Conservation (phyloP, 1,140 invertebrate genomes). For the Orchesella cincta region DNA sequence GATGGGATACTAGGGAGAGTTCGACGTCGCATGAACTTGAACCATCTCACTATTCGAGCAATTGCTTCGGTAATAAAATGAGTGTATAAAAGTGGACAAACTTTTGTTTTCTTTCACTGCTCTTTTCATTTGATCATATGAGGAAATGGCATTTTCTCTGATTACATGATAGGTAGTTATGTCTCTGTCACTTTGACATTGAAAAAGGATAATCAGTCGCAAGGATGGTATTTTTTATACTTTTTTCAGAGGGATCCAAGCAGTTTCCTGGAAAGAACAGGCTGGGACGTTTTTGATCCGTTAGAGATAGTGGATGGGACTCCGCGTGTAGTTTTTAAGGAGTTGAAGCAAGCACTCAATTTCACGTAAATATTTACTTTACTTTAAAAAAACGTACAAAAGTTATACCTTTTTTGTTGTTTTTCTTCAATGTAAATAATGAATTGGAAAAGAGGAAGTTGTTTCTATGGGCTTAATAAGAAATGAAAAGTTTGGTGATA, state of each 20-base stretch:
- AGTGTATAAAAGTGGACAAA: neutral
- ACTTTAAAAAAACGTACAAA: too few relatives aligned
- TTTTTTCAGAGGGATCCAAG: neutral
- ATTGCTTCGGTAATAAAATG: neutral
- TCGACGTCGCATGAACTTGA: neutral
- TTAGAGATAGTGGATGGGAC: slow-evolving; percentile 8
- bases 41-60: neutral
- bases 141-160: too few relatives aligned
- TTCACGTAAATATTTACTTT: slow-evolving; percentile 20
- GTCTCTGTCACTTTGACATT: too few relatives aligned
- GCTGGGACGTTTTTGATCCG: neutral
- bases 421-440: too few relatives aligned
- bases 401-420: too few relatives aligned
- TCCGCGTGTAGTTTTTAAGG: neutral
- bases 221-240: too few relatives aligned
- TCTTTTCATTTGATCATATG: neutral
- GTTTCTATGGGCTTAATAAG: too few relatives aligned
- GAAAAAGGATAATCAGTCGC: too few relatives aligned
- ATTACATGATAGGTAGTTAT: too few relatives aligned
- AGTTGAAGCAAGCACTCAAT: neutral
- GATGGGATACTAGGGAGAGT: neutral
- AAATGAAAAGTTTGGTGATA: too few relatives aligned
- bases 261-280: neutral
- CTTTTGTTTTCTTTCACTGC: neutral
- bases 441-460: too few relatives aligned